Evolutionary conservation across 2,888 invertebrate species (phyloP).

Genomic region (Odontomyia ornata): DNA sequence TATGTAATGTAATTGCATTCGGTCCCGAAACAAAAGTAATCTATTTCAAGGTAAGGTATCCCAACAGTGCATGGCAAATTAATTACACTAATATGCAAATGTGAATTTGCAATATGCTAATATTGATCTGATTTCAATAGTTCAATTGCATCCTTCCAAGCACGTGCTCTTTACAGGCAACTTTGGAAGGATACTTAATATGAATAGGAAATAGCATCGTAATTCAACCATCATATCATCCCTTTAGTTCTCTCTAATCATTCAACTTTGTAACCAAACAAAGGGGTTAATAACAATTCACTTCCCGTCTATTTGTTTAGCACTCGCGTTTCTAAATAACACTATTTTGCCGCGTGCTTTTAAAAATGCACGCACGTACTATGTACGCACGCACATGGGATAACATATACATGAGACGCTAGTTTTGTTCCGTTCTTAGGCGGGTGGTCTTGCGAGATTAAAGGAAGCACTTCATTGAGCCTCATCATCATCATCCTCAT

Average conservation of each 20-base stretch:
- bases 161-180: neutral
- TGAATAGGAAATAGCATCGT: no score
- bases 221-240: neutral
- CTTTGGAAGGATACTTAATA: no score
- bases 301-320: neutral
- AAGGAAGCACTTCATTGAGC: slow-evolving; percentile 24
- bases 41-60: no score
- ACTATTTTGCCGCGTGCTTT: neutral
- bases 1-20: no score
- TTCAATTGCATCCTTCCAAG: neutral
- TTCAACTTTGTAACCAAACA: neutral
- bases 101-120: neutral
- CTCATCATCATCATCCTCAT: neutral
- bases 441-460: slow-evolving; percentile 17
- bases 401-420: neutral
- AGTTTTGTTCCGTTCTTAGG: no score
- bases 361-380: neutral
- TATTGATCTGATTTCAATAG: neutral
- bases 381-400: neutral
- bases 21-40: no score
- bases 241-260: neutral
- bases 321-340: neutral
- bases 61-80: neutral
- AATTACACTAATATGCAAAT: neutral
- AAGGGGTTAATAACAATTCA: neutral